These are phyloP conservation scores for Ostrea denselamellosa DNA, from an alignment of 1,140 invertebrate species.

Conservation along the genomic window DNA sequence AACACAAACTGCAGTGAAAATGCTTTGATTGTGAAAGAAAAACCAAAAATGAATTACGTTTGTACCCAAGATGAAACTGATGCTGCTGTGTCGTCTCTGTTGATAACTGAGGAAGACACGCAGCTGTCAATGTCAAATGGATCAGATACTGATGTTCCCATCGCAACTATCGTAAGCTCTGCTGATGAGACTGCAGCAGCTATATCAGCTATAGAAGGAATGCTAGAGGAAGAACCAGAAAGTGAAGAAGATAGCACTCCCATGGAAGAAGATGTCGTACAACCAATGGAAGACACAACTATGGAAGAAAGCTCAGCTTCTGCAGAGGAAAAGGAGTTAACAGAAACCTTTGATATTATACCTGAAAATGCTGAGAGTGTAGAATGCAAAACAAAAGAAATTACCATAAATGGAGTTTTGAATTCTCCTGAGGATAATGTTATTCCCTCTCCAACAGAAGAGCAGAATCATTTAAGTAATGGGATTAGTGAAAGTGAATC, in stretches of 20 bases:
- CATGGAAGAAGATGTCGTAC: background rate
- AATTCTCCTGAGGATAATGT: conserved; percentile 49
- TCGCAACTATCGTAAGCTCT: conserved; percentile 31
- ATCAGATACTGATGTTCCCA: conserved; percentile 27
- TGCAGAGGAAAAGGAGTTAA: background rate
- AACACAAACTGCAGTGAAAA: conserved; percentile 20
- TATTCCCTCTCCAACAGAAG: conserved; percentile 53
- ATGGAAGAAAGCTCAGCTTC: background rate
- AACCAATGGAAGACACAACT: conserved; percentile 8
- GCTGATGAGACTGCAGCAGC: conserved; percentile 39
- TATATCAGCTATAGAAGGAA: conserved; percentile 32
- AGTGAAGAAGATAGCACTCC: background rate
- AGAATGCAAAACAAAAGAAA: background rate
- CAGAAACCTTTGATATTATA: conserved; percentile 3
- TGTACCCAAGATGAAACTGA: conserved; percentile 46
- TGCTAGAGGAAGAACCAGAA: conserved; percentile 35
- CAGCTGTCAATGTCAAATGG: conserved; percentile 21
- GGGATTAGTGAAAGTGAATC: conserved; percentile 33
- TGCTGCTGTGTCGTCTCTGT: conserved; percentile 38
- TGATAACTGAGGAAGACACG: conserved; percentile 38
- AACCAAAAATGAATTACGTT: conserved; percentile 41
- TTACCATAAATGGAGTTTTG: conserved; percentile 42
- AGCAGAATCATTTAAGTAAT: conserved; percentile 28
- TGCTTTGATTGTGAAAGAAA: conserved; percentile 34
- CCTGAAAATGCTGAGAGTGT: background rate